Evolutionary conservation across 2,113 vertebrate species (phyloP), one percentile per base, ranked within the genome.

Genomic region (Ochotona curzoniae): DNA sequence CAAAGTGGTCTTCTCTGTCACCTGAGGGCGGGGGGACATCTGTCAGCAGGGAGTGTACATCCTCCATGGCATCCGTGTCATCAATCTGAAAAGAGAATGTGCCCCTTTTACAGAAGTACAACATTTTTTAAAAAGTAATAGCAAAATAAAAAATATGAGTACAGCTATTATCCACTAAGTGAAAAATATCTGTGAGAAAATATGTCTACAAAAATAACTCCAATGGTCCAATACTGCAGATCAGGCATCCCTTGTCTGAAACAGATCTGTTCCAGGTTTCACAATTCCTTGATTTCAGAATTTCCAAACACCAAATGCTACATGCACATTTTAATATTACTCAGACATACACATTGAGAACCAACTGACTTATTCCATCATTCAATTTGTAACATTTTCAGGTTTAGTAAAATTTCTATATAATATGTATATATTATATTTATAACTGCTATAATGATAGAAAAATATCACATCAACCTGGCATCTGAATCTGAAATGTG

Each of bases 11-110:
- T 8, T n/a, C 83, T 15, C 83, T 69, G 21, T 38, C 97, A 99
- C 99, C 99, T 98, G 98, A 78, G 75, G 99, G 99, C 12, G 99
- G 98, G 28, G 99, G 97, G 51, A 98, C 98, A 96, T 99, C 99
- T 23, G 98, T 99, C 25, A 99, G 98, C 30, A 99, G 98, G 32
- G 99, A 99, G 85, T 99, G 99, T 23, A 99, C 99, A 38, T 99
- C 99, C 96, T 99, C 99, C 97, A 99, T 98, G 82, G 99, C 99
- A 86, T 99, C 99, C 0, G 99, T 99, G 95, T 99, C 99, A 96
- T 99, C 99, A 83, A 99, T 99, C 99, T 99, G 95, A 57, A 97
- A 93, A 84, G 32, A 87, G 44, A 70, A 38, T n/a, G 75, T 69
- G 49, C 51, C 61, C 51, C 79, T 75, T 83, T 76, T 84, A 64